A percentile compares a stretch with the other conserved stretches of the same genome.
Evolutionary conservation across 2,113 vertebrate genomes (phyloP).

Genomic region (human (Homo sapiens)): DNA sequence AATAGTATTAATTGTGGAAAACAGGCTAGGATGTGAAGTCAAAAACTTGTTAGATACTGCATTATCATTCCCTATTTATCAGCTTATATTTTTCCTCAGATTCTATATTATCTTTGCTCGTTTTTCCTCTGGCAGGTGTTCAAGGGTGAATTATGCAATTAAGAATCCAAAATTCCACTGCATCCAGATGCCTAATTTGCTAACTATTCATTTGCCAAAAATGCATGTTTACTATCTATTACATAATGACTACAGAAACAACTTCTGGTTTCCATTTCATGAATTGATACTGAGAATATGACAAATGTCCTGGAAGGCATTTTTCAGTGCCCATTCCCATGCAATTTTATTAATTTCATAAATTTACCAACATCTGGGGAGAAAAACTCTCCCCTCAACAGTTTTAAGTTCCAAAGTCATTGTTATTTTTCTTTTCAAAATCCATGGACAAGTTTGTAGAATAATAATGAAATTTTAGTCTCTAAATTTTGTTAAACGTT

Average conservation of each 20-base stretch:
- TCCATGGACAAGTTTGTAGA: background rate
- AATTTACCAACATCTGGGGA: conserved; percentile 52
- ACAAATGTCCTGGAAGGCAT: conserved; percentile 69
- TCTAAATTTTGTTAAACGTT: conserved; percentile 26
- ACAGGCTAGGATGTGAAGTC: conserved; percentile 28
- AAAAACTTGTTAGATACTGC: conserved; percentile 17
- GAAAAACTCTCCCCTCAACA: background rate
- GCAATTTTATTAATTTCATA: conserved; percentile 61
- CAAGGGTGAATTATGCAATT: conserved; percentile 82
- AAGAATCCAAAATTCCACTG: conserved; percentile 79
- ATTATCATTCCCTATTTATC: conserved; percentile 66
- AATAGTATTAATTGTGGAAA: conserved; percentile 35
- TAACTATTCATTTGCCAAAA: conserved; percentile 80
- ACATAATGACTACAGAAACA: conserved; percentile 64
- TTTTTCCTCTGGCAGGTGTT: conserved; percentile 83
- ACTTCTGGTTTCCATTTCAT: conserved; percentile 77
- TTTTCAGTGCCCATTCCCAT: conserved; percentile 42
- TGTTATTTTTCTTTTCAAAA: conserved; percentile 29
- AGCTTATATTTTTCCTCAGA: conserved; percentile 67
- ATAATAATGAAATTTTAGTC: conserved; percentile 5
- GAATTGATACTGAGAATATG: conserved; percentile 68
- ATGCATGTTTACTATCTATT: conserved; percentile 79
- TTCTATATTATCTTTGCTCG: conserved; percentile 71
- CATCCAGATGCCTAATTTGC: conserved; percentile 84
- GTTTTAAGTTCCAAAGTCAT: conserved; percentile 43